Percentiles rank a stretch among this genome's conserved stretches.
Conservation (phyloP, 2,113 vertebrate genomes). For the Microtus richardsoni region DNA sequence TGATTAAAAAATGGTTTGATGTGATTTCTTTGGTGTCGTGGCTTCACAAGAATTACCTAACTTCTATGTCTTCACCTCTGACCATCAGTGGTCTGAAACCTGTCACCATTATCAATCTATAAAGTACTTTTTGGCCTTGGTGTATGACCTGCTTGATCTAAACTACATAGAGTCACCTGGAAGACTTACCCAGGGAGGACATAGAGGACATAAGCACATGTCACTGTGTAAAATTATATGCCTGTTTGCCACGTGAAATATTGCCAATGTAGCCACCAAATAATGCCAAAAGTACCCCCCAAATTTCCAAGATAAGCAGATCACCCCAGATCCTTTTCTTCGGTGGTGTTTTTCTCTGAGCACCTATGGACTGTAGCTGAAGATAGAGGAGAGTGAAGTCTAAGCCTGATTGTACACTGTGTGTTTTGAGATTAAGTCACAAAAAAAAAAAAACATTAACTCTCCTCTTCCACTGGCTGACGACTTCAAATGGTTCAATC, state of each 20-base stretch:
- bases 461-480: background rate
- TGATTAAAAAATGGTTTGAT: background rate
- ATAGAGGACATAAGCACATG: background rate
- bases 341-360: background rate
- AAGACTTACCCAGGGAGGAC: background rate
- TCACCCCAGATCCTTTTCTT: background rate
- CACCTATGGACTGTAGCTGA: background rate
- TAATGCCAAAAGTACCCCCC: background rate
- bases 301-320: conserved; percentile 2
- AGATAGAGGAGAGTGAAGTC: background rate
- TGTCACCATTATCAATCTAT: background rate
- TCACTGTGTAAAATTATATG: background rate
- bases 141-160: background rate
- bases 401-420: background rate
- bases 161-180: background rate
- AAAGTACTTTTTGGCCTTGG: background rate
- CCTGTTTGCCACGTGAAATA: background rate
- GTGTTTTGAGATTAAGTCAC: background rate
- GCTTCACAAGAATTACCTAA: background rate
- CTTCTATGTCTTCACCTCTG: background rate
- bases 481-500: background rate
- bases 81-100: background rate
- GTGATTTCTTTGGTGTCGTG: background rate
- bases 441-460: background rate
- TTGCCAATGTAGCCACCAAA: background rate